Evolutionary conservation across 2,888 invertebrate species (phyloP), one percentile per base, ranked within the genome.

Genomic region (Latrodectus hesperus): DNA sequence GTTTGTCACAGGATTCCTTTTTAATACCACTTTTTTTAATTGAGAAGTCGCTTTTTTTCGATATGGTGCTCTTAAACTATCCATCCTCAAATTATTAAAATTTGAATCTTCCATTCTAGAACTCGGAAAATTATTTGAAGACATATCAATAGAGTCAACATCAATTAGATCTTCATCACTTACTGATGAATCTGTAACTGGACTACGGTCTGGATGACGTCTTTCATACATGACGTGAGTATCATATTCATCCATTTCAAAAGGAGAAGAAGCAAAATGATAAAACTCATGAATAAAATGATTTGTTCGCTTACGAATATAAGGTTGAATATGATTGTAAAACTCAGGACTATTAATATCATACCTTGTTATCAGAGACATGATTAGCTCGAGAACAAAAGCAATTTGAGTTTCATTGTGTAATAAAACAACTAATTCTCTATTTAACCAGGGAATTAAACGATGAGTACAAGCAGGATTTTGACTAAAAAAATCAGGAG

Each of bases 211-310:
- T 38, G 5, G 38, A 38, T 38, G 6, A 38, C 11, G 16, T 14
- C 65, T n/a, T 75, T 90, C 90, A 90, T 93, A 93, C 12, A 91
- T 89, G 5, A 91, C 92, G 68, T 91, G 90, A 52, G 90, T 90
- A 90, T 93, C 93, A 90, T 93, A 93, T n/a, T 96, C 96, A 80
- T 95, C 93, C 94, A 98, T 95, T 91, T 97, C 97, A 92, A 95
- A 96, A 0, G 96, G 96, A 14, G 97, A 97, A 52, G 95, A 94
- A 55, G 98, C 97, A 93, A 96, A 98, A 92, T 95, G 95, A 91
- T 95, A 95, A 88, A 98, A 94, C 91, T 98, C 98, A 92, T 98
- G 97, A 55, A 96, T 94, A 92, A 98, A 98, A 92, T 98, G 98
- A 85, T 95, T 94, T 0, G 97, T 96, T 90, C 95, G 94, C 0